Evolutionary conservation across 2,888 invertebrate genomes (phyloP), one percentile per base, ranked within the genome.

Genomic region (Eristalis pertinax): DNA sequence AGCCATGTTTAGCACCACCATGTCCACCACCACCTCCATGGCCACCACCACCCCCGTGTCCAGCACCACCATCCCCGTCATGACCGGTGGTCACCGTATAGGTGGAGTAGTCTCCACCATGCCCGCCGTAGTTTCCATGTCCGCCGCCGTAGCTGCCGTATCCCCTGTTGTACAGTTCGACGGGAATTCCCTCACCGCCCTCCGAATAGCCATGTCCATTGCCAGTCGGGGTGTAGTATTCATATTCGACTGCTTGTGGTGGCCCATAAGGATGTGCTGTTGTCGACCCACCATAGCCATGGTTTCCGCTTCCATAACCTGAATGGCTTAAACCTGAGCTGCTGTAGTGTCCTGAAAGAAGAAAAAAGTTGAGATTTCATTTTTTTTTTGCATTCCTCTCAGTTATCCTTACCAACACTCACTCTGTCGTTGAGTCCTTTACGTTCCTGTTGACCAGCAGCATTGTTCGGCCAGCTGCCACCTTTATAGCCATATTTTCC

Each of bases 271-370:
- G 88, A 67, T 73, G 72, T 24, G 70, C 74, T 32, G 69, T 80
- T 13, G 79, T 68, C 24, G 69, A 63, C 13, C 90, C 90, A 4
- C 81, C 83, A 79, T 91, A 63, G 15, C 90, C 90, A 80, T 91
- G 91, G 56, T 89, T 89, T 19, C 89, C 90, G 19, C 93, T 94
- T 4, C 93, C 94, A 92, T 93, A 92, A 11, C 87, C 88, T 15
- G 68, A 67, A 32, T 84, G 84, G 29, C 73, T 65, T 29, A 72
- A 41, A 62, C 22, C 70, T 10, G 70, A 50, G 41, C 65, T 75
- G 41, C 65, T 75, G 32, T 79, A 79, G 75, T 87, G 84, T 76
- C 79, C 87, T 87, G 68, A 19, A 73, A 68, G 7, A 43, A 67
- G 13, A 67, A 86, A 72, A 29, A 60, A 64, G 56, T 67, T 38